These are phyloP conservation scores for Micrasema minimum DNA, from an alignment of 1,140 invertebrate genomes.

Conservation along the genomic window DNA sequence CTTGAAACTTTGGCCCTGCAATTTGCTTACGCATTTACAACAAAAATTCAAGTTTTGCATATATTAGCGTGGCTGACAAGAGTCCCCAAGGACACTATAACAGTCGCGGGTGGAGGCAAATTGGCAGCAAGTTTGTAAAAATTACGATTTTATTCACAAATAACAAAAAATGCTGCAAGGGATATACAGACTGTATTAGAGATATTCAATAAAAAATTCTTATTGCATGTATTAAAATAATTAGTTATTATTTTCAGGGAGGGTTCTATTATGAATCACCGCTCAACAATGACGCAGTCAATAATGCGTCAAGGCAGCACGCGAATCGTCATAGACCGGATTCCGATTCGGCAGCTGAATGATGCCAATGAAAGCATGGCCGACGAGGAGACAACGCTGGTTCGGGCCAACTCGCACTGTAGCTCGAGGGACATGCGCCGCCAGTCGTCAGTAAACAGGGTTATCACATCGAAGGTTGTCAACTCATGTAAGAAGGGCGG, in stretches of 20 bases:
- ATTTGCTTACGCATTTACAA: too few species aligned
- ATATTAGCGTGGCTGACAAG: too few species aligned
- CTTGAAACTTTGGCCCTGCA: too few species aligned
- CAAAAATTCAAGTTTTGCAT: too few species aligned
- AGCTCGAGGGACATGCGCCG: conserved; percentile 35
- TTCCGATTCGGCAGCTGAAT: conserved; percentile 30
- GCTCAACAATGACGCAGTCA: conserved; percentile 50
- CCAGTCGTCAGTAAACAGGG: conserved; percentile 38
- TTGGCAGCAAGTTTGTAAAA: too few species aligned
- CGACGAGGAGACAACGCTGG: conserved; percentile 46
- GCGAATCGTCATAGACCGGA: conserved; percentile 46
- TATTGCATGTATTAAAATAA: too few species aligned
- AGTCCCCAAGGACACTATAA: too few species aligned
- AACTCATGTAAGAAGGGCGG: conserved; percentile 39
- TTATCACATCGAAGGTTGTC: conserved; percentile 31
- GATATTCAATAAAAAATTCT: too few species aligned
- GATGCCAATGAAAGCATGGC: conserved; percentile 32
- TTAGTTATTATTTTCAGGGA: conserved; percentile 50
- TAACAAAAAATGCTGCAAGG: too few species aligned
- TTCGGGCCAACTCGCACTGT: conserved; percentile 28
- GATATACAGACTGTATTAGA: too few species aligned
- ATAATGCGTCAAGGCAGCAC: conserved; percentile 51
- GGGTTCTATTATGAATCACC: conserved; percentile 50
- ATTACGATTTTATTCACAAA: too few species aligned
- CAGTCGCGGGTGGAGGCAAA: too few species aligned